A percentile compares a stretch with the other conserved stretches of the same genome.
Evolutionary conservation across 2,888 invertebrate genomes (phyloP).

Genomic region (Blomia tropicalis): DNA sequence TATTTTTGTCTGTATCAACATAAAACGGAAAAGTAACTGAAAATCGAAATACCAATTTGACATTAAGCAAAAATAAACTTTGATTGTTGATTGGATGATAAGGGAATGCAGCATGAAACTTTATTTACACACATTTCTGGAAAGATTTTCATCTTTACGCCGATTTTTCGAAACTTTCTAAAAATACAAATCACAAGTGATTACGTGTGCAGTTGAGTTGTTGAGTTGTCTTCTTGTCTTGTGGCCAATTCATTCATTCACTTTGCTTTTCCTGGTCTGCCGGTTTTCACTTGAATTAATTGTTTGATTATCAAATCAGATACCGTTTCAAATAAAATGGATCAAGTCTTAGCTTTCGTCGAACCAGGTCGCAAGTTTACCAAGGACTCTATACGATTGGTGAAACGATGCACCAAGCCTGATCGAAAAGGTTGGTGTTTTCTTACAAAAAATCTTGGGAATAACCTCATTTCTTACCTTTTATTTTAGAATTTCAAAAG

Average conservation of each 20-base stretch:
- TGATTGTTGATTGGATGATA: too few species aligned
- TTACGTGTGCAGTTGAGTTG: slow-evolving; percentile 8
- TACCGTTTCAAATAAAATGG: slow-evolving; percentile 27
- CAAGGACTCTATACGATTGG: slow-evolving; percentile 92
- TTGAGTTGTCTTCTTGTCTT: background rate
- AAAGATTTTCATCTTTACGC: background rate
- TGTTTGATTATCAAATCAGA: background rate
- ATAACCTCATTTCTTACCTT: slow-evolving; percentile 7
- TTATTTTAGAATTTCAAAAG: slow-evolving; percentile 95
- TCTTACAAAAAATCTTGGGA: slow-evolving; percentile 10
- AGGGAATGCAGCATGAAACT: too few species aligned
- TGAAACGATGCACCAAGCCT: slow-evolving; percentile 97
- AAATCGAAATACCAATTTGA: too few species aligned
- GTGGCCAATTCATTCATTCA: background rate
- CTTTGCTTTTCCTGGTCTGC: background rate
- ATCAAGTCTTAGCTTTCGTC: slow-evolving; percentile 30
- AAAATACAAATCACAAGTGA: too few species aligned
- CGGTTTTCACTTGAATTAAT: background rate
- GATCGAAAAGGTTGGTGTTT: slow-evolving; percentile 41
- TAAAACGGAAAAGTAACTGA: too few species aligned
- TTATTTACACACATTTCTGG: too few species aligned
- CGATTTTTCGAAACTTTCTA: too few species aligned
- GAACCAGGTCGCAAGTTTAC: slow-evolving; percentile 74
- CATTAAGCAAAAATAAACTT: too few species aligned
- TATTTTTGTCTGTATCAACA: too few species aligned